Evolutionary conservation across 30 jellyfish, hydroid and myxozoan species (phyloP), one percentile per base, ranked within the genome.

Genomic region (Hydra vulgaris): DNA sequence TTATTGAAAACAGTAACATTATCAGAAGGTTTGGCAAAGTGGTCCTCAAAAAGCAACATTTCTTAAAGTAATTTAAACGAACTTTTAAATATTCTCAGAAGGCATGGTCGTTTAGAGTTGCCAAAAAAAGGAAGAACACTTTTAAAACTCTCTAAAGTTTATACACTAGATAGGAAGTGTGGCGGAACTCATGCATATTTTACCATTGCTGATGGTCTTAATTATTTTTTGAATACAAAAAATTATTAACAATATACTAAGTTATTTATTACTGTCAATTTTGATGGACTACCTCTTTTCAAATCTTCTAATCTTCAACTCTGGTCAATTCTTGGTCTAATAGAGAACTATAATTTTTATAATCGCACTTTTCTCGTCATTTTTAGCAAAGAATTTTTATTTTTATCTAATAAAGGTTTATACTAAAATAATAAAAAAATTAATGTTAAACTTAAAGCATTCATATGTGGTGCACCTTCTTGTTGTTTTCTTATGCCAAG

Each of bases 401-500:
- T 40, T 5, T 40, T 40, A 40, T 3, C 8, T 40, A 40, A 40
- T 40, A 12, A 40, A 40, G 61, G 61, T 40, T 40, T 40, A 40
- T 40, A 40, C 61, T 3, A 40, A 3, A 40, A 40, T 40, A 40
- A 40, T 40, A 40, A 40, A 40, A 40, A 40, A 40, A 40, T 40
- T 40, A 40, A 40, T 40, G 61, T 40, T 40, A 40, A 5, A 40
- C 61, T n/a, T 23, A 23, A 53, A 16, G 53, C 61, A 20, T 19
- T 82, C n/a, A n/a, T 27, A 27, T 77, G 88, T 27, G 94, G 77
- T 40, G 88, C 88, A 25, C 89, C 94, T 68, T 87, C 94, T 21
- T 54, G 89, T 21, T 72, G 73, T 15, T 84, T 77, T 78, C 79
- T 84, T 23, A 77, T 76, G 94, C 54, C 27, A 67, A 22, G 82